A percentile compares a stretch with the other conserved stretches of the same genome.
phyloP scores from a whole-genome alignment of 2,888 invertebrate species.

The Chesias legatella region DNA sequence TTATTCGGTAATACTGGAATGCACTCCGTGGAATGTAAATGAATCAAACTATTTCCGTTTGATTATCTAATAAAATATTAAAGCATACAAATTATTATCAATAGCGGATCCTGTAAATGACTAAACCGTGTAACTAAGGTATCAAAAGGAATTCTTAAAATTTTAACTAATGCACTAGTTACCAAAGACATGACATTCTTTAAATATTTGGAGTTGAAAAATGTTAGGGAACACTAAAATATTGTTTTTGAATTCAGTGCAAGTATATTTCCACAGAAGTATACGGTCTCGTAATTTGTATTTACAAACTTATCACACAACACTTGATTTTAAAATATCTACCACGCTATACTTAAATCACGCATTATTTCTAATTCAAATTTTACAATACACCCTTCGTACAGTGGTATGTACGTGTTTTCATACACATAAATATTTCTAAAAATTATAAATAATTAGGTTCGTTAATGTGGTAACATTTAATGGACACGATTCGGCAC shows the following conservation, averaged over 20 bases:
- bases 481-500: slow-evolving; percentile 74
- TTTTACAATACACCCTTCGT: slow-evolving; percentile 37
- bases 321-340: slow-evolving; percentile 35
- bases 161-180: slow-evolving; percentile 5
- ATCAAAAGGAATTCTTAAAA: slow-evolving; percentile 2
- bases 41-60: too few species aligned
- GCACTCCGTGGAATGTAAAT: slow-evolving; percentile 11
- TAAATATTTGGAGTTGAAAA: slow-evolving; percentile 3
- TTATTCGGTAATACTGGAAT: slow-evolving; percentile 31
- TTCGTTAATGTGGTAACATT: slow-evolving; percentile 54
- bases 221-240: slow-evolving; percentile 6
- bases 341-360: slow-evolving; percentile 20
- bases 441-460: slow-evolving; percentile 40
- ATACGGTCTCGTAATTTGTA: slow-evolving; percentile 60
- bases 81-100: neutral
- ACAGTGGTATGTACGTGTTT: slow-evolving; percentile 29
- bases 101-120: slow-evolving; percentile 6
- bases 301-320: slow-evolving; percentile 65
- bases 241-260: slow-evolving; percentile 22
- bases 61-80: slow-evolving; percentile 5
- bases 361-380: slow-evolving; percentile 37
- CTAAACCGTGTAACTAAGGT: slow-evolving; percentile 4
- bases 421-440: slow-evolving; percentile 47
- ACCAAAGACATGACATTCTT: neutral
- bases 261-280: slow-evolving; percentile 60